A percentile compares a stretch with the other conserved stretches of the same genome.
Evolutionary conservation across 2,113 vertebrate genomes (phyloP).

Genomic region (western clawed frog (Xenopus tropicalis)): UCB_Xtro_10.0 CM004447.2:76946001-76946500

Average conservation of each 20-base stretch:
- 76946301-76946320: slow-evolving; percentile 88
- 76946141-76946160: slow-evolving; percentile 56
- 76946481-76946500: slow-evolving; percentile 98
- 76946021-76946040: background rate
- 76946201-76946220: slow-evolving; percentile 60
- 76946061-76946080: slow-evolving; percentile 1
- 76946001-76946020: background rate
- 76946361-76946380: slow-evolving; percentile 70
- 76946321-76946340: slow-evolving; percentile 78
- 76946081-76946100: slow-evolving; percentile 63
- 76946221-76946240: slow-evolving; percentile 65
- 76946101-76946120: slow-evolving; percentile 60
- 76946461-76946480: slow-evolving; percentile 98
- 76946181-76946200: slow-evolving; percentile 66
- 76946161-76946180: slow-evolving; percentile 61
- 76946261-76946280: slow-evolving; percentile 78
- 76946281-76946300: slow-evolving; percentile 89
- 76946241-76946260: slow-evolving; percentile 68
- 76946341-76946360: slow-evolving; percentile 63
- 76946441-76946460: slow-evolving; percentile 89
- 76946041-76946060: background rate
- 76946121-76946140: slow-evolving; percentile 62
- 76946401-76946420: slow-evolving; percentile 63
- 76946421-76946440: slow-evolving; percentile 84
- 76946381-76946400: slow-evolving; percentile 64